A percentile compares a stretch with the other conserved stretches of the same genome.
Evolutionary conservation across 2,797 vertebrate genomes (phyloP).

Genomic region (Chaenodraco wilsoni): DNA sequence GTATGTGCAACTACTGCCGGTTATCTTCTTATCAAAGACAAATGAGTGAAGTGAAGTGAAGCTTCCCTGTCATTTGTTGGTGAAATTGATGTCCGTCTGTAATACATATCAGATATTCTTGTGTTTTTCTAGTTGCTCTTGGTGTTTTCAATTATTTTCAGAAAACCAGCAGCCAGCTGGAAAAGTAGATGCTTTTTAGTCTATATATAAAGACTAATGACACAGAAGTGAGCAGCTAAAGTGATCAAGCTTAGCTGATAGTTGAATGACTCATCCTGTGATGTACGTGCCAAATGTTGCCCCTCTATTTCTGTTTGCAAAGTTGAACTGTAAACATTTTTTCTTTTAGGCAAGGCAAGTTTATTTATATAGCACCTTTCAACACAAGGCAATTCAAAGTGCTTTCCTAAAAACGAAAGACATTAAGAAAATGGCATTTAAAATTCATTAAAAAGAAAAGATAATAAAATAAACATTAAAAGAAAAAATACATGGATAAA

Average conservation of each 20-base stretch:
- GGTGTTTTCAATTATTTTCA: constrained; percentile 1
- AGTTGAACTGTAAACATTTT: background rate
- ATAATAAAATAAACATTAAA: too few relatives aligned
- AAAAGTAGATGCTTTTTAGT: constrained; percentile 14
- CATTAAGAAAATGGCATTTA: too few relatives aligned
- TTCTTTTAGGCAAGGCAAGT: too few relatives aligned
- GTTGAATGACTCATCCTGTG: constrained; percentile 42
- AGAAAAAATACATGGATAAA: too few relatives aligned
- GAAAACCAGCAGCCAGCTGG: background rate
- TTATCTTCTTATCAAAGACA: background rate
- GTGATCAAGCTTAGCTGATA: constrained; percentile 39
- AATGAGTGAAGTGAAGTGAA: constrained; percentile 5
- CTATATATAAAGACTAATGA: constrained; percentile 31
- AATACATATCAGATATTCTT: constrained; percentile 7
- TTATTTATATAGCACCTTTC: too few relatives aligned
- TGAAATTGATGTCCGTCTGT: constrained; percentile 1
- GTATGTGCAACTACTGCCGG: background rate
- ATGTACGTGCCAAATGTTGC: constrained; percentile 3
- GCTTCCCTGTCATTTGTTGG: background rate
- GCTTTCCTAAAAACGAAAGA: too few relatives aligned
- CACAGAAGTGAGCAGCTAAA: constrained; percentile 27
- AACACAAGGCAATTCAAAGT: too few relatives aligned
- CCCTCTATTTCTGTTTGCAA: constrained; percentile 21
- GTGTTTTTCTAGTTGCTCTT: constrained; percentile 2
- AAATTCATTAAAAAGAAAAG: too few relatives aligned